These are phyloP conservation scores for Strongylocentrotus purpuratus DNA, from an alignment of 35 echinoderm and acorn worm genomes.

Conservation along the genomic window DNA sequence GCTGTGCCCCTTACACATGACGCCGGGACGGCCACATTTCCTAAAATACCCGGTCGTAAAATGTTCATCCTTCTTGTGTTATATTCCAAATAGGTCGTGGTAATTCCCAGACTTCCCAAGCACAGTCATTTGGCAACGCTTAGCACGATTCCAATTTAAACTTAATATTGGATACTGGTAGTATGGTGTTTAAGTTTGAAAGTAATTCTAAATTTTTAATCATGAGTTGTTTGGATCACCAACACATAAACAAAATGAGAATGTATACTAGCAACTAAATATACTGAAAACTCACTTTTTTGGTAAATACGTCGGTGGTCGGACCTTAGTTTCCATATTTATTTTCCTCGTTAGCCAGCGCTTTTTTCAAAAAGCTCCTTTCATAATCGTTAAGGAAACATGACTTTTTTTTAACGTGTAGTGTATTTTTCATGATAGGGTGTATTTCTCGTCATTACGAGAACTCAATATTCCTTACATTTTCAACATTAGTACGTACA, in stretches of 20 bases:
- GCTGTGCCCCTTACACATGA: not conserved
- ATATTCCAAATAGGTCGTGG: not conserved
- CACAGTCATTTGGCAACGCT: not conserved
- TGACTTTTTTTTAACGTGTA: no score
- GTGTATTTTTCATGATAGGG: no score
- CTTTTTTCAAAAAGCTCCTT: no score
- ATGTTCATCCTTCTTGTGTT: not conserved
- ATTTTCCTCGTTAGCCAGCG: no score
- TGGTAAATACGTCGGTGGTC: not conserved
- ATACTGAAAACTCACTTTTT: not conserved
- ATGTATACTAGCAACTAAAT: no score
- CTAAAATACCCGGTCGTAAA: not conserved
- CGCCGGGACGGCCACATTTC: not conserved
- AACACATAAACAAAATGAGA: no score
- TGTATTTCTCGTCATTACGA: no score
- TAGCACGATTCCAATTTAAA: not conserved
- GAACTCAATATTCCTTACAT: no score
- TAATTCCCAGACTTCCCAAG: not conserved
- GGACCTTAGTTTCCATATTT: no score
- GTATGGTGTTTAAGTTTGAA: not conserved
- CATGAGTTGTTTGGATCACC: not conserved
- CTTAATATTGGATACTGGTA: not conserved
- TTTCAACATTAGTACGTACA: no score
- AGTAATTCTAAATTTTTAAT: not conserved
- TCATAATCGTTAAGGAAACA: no score